Conservation (phyloP, 2,113 vertebrate genomes). For the Albula goreensis region DNA sequence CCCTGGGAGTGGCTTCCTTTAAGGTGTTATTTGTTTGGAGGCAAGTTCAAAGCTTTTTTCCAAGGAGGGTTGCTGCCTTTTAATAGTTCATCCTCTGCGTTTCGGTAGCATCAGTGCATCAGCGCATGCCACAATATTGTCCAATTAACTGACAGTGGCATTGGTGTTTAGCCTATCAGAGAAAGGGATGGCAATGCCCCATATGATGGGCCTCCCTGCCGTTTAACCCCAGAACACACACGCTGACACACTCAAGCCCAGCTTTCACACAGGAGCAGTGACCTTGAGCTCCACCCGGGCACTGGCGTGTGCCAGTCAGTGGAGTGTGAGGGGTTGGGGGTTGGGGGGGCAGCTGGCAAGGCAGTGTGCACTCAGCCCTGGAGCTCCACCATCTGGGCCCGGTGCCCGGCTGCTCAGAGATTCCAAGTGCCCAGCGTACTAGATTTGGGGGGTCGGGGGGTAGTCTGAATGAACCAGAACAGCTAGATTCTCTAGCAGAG, state of each 20-base stretch:
- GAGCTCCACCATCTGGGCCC: slow-evolving; percentile 53
- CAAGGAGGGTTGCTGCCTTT: not conserved
- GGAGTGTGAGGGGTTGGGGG: slow-evolving; percentile 31
- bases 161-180: not conserved
- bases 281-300: slow-evolving; percentile 19
- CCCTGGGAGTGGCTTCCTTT: not conserved
- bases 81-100: not conserved
- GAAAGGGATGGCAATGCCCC: not conserved
- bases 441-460: not conserved
- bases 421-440: slow-evolving; percentile 32
- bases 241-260: not conserved
- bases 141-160: not conserved
- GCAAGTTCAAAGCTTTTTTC: not conserved
- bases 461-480: not conserved
- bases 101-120: too few relatives aligned
- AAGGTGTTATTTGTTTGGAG: slow-evolving; percentile 15
- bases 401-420: slow-evolving; percentile 43
- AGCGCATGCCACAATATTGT: not conserved
- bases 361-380: slow-evolving; percentile 46
- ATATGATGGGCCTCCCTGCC: not conserved
- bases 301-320: not conserved
- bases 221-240: not conserved
- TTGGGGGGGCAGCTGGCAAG: slow-evolving; percentile 40
- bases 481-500: not conserved
- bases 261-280: not conserved